Evolutionary conservation across 1,140 invertebrate genomes (phyloP).

Genomic region (Calliopsis andreniformis): DNA sequence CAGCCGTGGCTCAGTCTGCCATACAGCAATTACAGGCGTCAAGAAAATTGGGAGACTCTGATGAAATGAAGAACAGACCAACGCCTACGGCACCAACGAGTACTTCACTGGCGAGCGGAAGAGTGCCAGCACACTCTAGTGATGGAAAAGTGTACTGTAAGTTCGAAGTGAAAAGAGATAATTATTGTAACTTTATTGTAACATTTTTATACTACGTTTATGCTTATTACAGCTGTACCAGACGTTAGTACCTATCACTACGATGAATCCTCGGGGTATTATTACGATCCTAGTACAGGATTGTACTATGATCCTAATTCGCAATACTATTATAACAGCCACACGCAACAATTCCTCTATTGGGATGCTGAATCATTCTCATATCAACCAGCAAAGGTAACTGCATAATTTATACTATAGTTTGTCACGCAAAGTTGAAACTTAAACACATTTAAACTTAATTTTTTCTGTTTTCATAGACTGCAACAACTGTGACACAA

Average conservation of each 20-base stretch:
- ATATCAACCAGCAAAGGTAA: constrained; percentile 87
- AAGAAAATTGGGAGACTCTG: constrained; percentile 76
- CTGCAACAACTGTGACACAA: constrained; percentile 74
- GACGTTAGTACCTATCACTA: constrained; percentile 96
- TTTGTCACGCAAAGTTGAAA: too few species aligned
- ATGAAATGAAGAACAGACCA: constrained; percentile 79
- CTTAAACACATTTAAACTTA: too few species aligned
- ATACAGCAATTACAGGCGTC: constrained; percentile 89
- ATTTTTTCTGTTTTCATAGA: constrained; percentile 36
- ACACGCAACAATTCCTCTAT: constrained; percentile 95
- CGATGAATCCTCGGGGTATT: constrained; percentile 97
- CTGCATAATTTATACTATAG: too few species aligned
- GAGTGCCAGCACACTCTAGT: constrained; percentile 82
- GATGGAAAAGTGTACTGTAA: constrained; percentile 87
- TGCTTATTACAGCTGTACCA: constrained; percentile 85
- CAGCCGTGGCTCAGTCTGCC: constrained; percentile 94
- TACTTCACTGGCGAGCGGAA: constrained; percentile 78
- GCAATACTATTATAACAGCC: constrained; percentile 96
- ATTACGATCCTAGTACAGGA: constrained; percentile 95
- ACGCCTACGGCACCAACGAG: constrained; percentile 81
- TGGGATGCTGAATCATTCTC: constrained; percentile 94
- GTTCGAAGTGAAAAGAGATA: constrained; percentile 56
- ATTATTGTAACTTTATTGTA: background rate
- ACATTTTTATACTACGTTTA: background rate
- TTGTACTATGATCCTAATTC: constrained; percentile 98